phyloP scores from a whole-genome alignment of 2,888 invertebrate species.

The Cremastinae sp. region DNA sequence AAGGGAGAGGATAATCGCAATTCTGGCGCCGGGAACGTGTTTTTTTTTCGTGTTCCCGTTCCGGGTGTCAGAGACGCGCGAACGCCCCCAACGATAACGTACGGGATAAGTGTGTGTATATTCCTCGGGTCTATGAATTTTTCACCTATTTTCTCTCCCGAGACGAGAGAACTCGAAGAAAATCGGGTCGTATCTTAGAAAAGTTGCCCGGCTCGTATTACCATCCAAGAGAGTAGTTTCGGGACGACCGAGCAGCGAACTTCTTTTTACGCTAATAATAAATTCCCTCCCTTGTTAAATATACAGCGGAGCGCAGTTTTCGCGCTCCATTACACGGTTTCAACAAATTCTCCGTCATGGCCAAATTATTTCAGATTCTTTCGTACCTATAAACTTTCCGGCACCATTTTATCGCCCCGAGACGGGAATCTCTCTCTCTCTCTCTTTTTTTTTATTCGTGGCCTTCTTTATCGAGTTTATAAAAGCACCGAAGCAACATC shows the following conservation, averaged over 20 bases:
- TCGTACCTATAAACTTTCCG: constrained; percentile 6
- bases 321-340: constrained; percentile 41
- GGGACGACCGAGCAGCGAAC: constrained; percentile 9
- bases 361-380: constrained; percentile 37
- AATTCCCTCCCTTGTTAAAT: constrained; percentile 40
- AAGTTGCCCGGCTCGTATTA: constrained; percentile 45
- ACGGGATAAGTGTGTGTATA: not conserved
- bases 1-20: constrained; percentile 15
- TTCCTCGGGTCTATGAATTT: constrained; percentile 42
- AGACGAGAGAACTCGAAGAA: constrained; percentile 19
- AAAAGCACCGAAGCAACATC: too few species aligned
- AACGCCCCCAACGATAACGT: constrained; percentile 29
- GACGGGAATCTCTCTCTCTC: not conserved
- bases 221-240: constrained; percentile 38
- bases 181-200: constrained; percentile 46
- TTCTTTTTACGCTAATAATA: constrained; percentile 40
- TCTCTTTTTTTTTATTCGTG: not conserved
- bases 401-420: not conserved
- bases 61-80: constrained; percentile 39
- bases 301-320: constrained; percentile 18
- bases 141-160: constrained; percentile 37
- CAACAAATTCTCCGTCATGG: constrained; percentile 34
- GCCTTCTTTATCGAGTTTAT: too few species aligned
- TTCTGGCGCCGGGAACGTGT: constrained; percentile 37
- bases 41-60: constrained; percentile 22